A percentile compares a stretch with the other conserved stretches of the same genome.
Evolutionary conservation across 2,888 invertebrate genomes (phyloP).

Genomic region (Drosophila kuntzei): DNA sequence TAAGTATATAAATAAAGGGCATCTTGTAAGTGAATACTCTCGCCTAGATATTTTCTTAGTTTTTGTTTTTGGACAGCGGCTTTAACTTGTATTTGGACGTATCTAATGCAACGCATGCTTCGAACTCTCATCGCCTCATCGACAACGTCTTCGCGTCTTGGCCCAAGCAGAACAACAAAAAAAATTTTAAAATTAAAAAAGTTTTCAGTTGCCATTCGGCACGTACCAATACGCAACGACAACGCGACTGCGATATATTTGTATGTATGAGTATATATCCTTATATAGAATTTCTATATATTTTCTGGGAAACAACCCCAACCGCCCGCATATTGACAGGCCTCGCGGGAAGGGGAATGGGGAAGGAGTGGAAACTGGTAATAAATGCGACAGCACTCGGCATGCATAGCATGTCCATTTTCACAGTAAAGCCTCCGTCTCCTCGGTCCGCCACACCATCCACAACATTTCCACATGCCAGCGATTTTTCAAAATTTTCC

Average conservation of each 20-base stretch:
- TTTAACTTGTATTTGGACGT: conserved; percentile 14
- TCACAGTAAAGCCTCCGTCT: conserved; percentile 40
- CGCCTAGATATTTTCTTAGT: not conserved
- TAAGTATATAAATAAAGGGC: conserved; percentile 1
- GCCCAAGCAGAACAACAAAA: conserved; percentile 48
- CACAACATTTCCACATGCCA: conserved; percentile 31
- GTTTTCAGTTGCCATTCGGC: conserved; percentile 76
- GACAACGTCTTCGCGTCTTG: conserved; percentile 47
- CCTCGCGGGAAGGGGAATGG: conserved; percentile 7
- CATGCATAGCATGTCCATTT: conserved; percentile 78
- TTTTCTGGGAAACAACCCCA: conserved; percentile 14
- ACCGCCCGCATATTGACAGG: conserved; percentile 47
- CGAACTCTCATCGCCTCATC: conserved; percentile 47
- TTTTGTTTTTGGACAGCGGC: conserved; percentile 8
- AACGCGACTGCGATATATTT: conserved; percentile 56
- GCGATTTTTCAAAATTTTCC: conserved; percentile 69
- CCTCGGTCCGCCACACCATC: not conserved
- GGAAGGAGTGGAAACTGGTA: conserved; percentile 47
- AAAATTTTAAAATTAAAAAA: conserved; percentile 76
- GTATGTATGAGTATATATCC: conserved; percentile 36
- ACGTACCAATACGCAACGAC: conserved; percentile 77
- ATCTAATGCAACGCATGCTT: conserved; percentile 75
- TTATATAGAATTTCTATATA: conserved; percentile 22
- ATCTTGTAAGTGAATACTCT: not conserved
- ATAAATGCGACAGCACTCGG: conserved; percentile 76